Evolutionary conservation across 2,113 vertebrate species (phyloP).

Genomic region (Cinclus mexicanus): DNA sequence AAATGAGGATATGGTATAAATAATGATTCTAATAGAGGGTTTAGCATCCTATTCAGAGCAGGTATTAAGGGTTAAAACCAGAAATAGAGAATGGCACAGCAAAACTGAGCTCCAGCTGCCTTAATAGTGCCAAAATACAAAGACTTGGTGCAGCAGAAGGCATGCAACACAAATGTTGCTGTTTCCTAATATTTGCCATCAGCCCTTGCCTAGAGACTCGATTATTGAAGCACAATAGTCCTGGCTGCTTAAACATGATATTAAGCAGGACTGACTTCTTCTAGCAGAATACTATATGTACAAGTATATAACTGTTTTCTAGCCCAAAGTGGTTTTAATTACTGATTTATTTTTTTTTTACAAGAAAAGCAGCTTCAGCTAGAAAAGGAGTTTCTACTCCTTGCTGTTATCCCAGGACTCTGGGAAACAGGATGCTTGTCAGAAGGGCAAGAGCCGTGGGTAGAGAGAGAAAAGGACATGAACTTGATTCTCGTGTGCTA

Average conservation of each 20-base stretch:
- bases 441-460: background rate
- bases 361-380: background rate
- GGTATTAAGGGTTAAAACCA: background rate
- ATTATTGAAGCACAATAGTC: background rate
- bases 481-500: background rate
- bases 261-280: background rate
- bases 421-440: background rate
- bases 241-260: background rate
- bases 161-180: background rate
- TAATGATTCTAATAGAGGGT: background rate
- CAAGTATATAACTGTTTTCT: background rate
- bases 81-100: background rate
- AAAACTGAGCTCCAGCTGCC: background rate
- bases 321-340: background rate
- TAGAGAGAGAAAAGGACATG: background rate
- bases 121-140: background rate
- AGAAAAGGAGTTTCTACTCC: background rate
- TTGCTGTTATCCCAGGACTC: background rate
- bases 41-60: background rate
- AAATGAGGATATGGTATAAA: background rate
- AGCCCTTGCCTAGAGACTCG: background rate
- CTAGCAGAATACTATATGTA: background rate
- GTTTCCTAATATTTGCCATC: background rate
- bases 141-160: background rate
- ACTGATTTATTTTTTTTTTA: background rate